A percentile compares a stretch with the other conserved stretches of the same genome.
These are phyloP conservation scores for Meghimatium bilineatum DNA, from an alignment of 2,888 invertebrate genomes.

Conservation along the genomic window DNA sequence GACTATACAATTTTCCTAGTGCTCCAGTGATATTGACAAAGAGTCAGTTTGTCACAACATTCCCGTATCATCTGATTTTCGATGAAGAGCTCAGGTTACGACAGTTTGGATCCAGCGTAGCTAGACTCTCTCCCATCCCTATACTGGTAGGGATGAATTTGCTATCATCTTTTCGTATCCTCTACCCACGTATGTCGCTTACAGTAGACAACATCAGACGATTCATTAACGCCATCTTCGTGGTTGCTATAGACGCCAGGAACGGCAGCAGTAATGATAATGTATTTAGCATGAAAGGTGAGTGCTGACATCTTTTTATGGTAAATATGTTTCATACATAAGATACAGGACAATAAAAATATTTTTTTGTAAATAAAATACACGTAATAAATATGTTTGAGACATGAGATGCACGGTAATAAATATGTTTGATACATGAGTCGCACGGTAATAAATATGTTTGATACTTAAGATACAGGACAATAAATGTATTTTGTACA, in stretches of 20 bases:
- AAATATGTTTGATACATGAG: too few species aligned
- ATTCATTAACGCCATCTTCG: constrained; percentile 72
- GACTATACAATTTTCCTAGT: too few species aligned
- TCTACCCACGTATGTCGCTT: constrained; percentile 68
- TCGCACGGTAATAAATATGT: too few species aligned
- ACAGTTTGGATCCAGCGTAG: constrained; percentile 61
- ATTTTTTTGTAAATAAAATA: too few species aligned
- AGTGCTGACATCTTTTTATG: too few species aligned
- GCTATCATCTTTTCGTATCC: constrained; percentile 61
- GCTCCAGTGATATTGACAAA: constrained; percentile 54
- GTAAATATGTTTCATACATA: too few species aligned
- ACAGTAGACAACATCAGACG: constrained; percentile 64
- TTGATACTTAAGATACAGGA: too few species aligned
- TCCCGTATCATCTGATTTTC: constrained; percentile 73
- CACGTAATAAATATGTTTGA: too few species aligned
- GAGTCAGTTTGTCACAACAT: constrained; percentile 67
- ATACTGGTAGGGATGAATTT: constrained; percentile 54
- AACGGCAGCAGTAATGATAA: background rate
- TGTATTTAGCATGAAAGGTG: constrained; percentile 39
- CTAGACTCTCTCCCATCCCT: constrained; percentile 33
- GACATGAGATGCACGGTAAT: too few species aligned
- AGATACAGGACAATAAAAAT: too few species aligned
- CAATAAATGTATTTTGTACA: too few species aligned
- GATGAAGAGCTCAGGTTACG: constrained; percentile 63
- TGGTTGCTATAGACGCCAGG: constrained; percentile 54